Percentiles rank a stretch among this genome's conserved stretches.
Evolutionary conservation across 2,888 invertebrate genomes (phyloP).

Genomic region (Drosophila meridionalis): DNA sequence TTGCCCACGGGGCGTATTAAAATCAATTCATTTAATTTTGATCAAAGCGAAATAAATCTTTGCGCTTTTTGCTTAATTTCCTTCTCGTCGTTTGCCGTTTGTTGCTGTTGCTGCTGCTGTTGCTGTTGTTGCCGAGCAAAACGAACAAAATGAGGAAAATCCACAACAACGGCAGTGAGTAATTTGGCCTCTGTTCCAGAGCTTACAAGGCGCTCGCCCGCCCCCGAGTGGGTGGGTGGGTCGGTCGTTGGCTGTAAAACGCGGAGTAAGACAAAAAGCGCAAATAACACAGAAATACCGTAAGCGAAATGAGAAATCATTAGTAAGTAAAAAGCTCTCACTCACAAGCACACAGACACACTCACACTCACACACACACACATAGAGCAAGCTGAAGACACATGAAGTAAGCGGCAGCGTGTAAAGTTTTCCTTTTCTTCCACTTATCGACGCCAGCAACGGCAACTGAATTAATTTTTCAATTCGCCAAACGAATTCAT

Average conservation of each 20-base stretch:
- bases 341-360: conserved; percentile 24
- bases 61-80: conserved; percentile 80
- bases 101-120: conserved; percentile 8
- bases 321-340: conserved; percentile 74
- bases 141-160: conserved; percentile 65
- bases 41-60: conserved; percentile 80
- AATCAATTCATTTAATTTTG: conserved; percentile 81
- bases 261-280: conserved; percentile 77
- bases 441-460: conserved; percentile 77
- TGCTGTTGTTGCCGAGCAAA: conserved; percentile 34
- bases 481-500: conserved; percentile 83
- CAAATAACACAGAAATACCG: conserved; percentile 77
- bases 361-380: conserved; percentile 27
- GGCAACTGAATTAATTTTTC: conserved; percentile 83
- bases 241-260: conserved; percentile 53
- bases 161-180: conserved; percentile 76
- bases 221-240: conserved; percentile 3
- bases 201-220: conserved; percentile 17
- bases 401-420: conserved; percentile 62
- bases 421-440: conserved; percentile 73
- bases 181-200: conserved; percentile 65
- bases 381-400: conserved; percentile 72
- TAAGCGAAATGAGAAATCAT: conserved; percentile 80
- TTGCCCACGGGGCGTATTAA: conserved; percentile 81
- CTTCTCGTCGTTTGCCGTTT: conserved; percentile 56